Base-by-base conservation (phyloP, 2,797 vertebrate genomes). In the Psittacula echo region DNA sequence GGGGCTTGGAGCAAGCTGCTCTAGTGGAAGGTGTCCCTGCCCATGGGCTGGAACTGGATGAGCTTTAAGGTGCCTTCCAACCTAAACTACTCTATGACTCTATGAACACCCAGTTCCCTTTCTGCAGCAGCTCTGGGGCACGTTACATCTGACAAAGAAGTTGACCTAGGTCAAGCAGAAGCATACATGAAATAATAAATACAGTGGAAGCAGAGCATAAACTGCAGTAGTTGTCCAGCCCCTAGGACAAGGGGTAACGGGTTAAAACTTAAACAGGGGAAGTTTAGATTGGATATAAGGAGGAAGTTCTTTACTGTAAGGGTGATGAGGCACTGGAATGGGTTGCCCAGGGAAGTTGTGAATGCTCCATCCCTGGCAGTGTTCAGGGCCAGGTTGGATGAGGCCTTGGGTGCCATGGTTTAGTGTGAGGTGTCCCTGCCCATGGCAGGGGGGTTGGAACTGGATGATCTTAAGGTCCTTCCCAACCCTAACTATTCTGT, bases 31-130 rank as follows among this genome's bases (percentile, higher is more conserved):
- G 22, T 11, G n/a, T 15, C 56, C 22, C n/a, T 58, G 56, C 21
- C 56, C 13, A 0, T 58, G n/a, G 14, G 9, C 7, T 34, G 56
- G n/a, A 58, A 24, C 22, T 24, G n/a, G 56, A 23, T 34, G 4
- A 58, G 54, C 54, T 58, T 23, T 58, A 58, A 58, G 21, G 54
- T 58, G 6, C 12, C 32, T 58, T 58, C 32, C 54, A 58, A 23
- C 13, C 9, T 13, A 34, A 58, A 58, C 21, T 22, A 58, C 32
- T 23, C 54, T n/a, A 22, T 23, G 54, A 23, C 34, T 34, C 54
- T 58, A 23, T 23, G 54, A 58, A 58, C 54, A 58, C 23, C 54
- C 32, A 58, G 30, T 34, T 26, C 20, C 54, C 42, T 62, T 51
- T 20, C 48, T 20, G 56, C 79, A 74, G 50, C 80, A 80, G 64